Percentiles rank a stretch among this genome's conserved stretches.
phyloP scores from a whole-genome alignment of 2,113 vertebrate genomes.

The Erpornis zantholeuca region DNA sequence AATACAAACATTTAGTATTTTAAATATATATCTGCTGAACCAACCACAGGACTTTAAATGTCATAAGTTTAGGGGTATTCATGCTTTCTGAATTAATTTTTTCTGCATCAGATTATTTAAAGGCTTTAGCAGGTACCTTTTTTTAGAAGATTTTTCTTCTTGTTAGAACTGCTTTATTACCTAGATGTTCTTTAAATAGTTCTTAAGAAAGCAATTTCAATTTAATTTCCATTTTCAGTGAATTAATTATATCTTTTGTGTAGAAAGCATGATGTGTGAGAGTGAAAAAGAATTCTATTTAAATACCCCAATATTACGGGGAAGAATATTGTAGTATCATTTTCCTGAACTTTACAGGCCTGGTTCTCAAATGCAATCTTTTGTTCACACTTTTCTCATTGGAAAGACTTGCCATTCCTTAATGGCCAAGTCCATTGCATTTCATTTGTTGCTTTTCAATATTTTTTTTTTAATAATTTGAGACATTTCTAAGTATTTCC shows the following conservation, averaged over 20 bases:
- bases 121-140: background rate
- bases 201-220: background rate
- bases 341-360: background rate
- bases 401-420: background rate
- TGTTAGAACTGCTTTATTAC: background rate
- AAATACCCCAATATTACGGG: background rate
- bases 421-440: background rate
- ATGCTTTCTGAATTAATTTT: background rate
- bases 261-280: background rate
- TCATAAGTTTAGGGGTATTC: background rate
- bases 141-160: background rate
- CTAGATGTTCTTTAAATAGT: background rate
- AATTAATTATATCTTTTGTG: background rate
- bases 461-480: background rate
- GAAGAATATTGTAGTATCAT: background rate
- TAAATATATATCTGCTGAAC: background rate
- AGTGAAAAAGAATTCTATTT: background rate
- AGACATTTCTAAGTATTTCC: background rate
- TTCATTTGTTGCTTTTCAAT: background rate
- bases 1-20: background rate
- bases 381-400: background rate
- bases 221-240: background rate
- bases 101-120: background rate
- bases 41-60: background rate
- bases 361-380: fast-evolving